Conservation (phyloP, 2,888 invertebrate genomes). For the Nymphalis c-album region DNA sequence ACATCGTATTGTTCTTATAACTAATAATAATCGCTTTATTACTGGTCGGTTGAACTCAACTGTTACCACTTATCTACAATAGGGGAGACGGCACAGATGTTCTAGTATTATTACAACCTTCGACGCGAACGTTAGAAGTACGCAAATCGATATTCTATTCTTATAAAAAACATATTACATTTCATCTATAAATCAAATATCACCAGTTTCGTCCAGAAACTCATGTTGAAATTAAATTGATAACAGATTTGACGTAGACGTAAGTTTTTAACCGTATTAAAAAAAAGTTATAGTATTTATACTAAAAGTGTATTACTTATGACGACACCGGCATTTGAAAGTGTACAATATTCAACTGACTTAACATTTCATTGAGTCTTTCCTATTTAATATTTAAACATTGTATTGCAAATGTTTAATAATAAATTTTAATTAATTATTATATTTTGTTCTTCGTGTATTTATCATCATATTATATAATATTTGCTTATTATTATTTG, state of each 20-base stretch:
- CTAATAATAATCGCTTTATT: slow-evolving; percentile 40
- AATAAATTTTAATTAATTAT: too few relatives aligned
- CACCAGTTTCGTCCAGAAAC: not conserved
- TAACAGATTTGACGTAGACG: not conserved
- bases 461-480: too few relatives aligned
- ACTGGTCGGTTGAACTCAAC: slow-evolving; percentile 31
- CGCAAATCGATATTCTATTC: slow-evolving; percentile 67
- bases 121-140: slow-evolving; percentile 47
- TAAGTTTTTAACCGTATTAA: too few relatives aligned
- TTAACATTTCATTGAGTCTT: too few relatives aligned
- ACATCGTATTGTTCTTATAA: not conserved
- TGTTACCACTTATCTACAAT: slow-evolving; percentile 43
- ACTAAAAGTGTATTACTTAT: too few relatives aligned
- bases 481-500: not conserved
- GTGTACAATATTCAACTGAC: too few relatives aligned
- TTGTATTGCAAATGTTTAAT: too few relatives aligned
- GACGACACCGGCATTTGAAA: too few relatives aligned
- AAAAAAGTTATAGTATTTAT: too few relatives aligned
- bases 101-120: slow-evolving; percentile 70
- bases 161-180: slow-evolving; percentile 32
- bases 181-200: not conserved
- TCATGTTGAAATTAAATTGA: too few relatives aligned
- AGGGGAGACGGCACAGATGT: slow-evolving; percentile 69
- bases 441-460: too few relatives aligned
- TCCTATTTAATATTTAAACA: too few relatives aligned